Conservation (phyloP, 2,888 invertebrate species). For the Congeria kusceri region DNA sequence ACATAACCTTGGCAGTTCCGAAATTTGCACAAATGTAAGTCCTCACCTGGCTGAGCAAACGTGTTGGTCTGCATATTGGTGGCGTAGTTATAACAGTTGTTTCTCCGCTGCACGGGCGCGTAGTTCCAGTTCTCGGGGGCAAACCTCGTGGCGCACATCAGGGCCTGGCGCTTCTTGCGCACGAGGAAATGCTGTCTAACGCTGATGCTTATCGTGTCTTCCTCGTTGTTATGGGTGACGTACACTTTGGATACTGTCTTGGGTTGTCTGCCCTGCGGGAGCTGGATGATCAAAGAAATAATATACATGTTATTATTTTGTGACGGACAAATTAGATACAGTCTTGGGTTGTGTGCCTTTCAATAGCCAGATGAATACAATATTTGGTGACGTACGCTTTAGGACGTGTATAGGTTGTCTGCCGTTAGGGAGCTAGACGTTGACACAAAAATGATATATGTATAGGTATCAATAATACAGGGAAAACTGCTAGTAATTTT, state of each 20-base stretch:
- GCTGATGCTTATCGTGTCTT: constrained; percentile 12
- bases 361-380: too few species aligned
- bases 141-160: constrained; percentile 38
- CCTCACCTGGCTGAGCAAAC: constrained; percentile 68
- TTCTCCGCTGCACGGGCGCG: constrained; percentile 31
- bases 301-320: too few species aligned
- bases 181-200: constrained; percentile 1
- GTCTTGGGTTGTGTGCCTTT: too few species aligned
- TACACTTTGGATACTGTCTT: constrained; percentile 7
- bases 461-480: too few species aligned
- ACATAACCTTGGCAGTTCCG: too few species aligned
- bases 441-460: too few species aligned
- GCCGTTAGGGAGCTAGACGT: too few species aligned
- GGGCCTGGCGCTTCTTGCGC: constrained; percentile 34
- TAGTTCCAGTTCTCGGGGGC: constrained; percentile 52
- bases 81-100: constrained; percentile 67
- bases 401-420: too few species aligned
- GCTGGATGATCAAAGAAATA: neutral
- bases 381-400: too few species aligned
- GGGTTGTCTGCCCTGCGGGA: neutral
- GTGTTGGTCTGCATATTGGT: constrained; percentile 63
- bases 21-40: too few species aligned
- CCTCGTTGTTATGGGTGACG: constrained; percentile 24
- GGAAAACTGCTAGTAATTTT: too few species aligned
- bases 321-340: too few species aligned